These are phyloP conservation scores for Galleria mellonella DNA, from an alignment of 1,140 invertebrate genomes.

Conservation along the genomic window DNA sequence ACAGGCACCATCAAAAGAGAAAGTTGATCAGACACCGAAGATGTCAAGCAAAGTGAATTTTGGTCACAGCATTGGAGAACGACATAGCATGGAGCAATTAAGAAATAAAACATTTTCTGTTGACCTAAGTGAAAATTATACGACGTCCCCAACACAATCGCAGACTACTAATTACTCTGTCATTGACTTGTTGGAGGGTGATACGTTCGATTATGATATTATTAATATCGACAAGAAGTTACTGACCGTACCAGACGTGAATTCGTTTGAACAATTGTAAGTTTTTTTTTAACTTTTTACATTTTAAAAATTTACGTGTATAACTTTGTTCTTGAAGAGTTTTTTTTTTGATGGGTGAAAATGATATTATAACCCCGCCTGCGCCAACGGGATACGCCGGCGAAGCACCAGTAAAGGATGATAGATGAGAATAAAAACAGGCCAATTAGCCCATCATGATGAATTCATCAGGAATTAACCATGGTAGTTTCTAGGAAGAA, in stretches of 20 bases:
- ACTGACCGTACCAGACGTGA: slow-evolving; percentile 27
- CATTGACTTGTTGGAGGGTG: slow-evolving; percentile 34
- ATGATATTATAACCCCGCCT: no score
- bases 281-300: slow-evolving; percentile 7
- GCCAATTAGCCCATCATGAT: no score
- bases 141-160: slow-evolving; percentile 11
- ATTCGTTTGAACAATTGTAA: slow-evolving; percentile 28
- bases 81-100: no score
- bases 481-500: no score
- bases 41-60: slow-evolving; percentile 34
- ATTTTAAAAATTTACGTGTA: no score
- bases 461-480: no score
- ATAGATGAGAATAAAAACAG: no score
- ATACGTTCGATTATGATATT: slow-evolving; percentile 59
- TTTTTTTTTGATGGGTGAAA: no score
- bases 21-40: slow-evolving; percentile 11
- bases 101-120: slow-evolving; percentile 15
- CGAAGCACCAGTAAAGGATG: no score
- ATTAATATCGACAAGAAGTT: slow-evolving; percentile 49
- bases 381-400: no score
- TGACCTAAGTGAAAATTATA: slow-evolving; percentile 34
- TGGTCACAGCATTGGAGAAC: not conserved
- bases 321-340: no score
- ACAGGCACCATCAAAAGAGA: slow-evolving; percentile 10
- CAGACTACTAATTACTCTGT: slow-evolving; percentile 9